phyloP scores from a whole-genome alignment of 1,140 invertebrate genomes.

The Oscheius sp. region DNA sequence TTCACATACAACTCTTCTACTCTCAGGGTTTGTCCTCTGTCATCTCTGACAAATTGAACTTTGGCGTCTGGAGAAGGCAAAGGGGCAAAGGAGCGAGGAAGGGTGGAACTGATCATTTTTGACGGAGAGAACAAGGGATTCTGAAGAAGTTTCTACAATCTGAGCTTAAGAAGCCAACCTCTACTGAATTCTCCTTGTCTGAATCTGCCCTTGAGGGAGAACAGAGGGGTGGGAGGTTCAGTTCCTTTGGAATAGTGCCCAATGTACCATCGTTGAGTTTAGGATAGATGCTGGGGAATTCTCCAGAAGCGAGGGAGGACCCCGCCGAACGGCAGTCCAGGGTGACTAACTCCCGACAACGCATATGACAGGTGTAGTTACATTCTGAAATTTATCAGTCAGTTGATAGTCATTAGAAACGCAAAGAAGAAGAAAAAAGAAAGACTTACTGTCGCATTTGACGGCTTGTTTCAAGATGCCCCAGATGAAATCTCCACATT shows the following conservation, averaged over 20 bases:
- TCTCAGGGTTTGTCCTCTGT: constrained; percentile 28
- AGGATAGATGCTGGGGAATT: constrained; percentile 25
- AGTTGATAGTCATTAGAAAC: not conserved
- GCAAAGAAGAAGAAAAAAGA: not conserved
- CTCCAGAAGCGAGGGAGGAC: constrained; percentile 13
- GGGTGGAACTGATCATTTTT: not conserved
- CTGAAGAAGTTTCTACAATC: not conserved
- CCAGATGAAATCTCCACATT: constrained; percentile 66
- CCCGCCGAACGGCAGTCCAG: constrained; percentile 62
- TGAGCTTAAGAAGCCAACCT: not conserved
- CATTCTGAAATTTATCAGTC: constrained; percentile 62
- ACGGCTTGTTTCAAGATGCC: constrained; percentile 63
- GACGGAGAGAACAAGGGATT: constrained; percentile 10
- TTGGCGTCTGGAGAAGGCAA: not conserved
- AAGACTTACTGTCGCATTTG: constrained; percentile 60
- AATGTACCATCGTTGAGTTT: constrained; percentile 20
- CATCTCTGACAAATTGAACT: not conserved
- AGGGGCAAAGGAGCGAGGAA: constrained; percentile 29
- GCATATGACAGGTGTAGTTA: constrained; percentile 66
- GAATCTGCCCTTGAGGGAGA: not conserved
- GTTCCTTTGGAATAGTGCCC: constrained; percentile 33
- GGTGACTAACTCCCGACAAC: constrained; percentile 64
- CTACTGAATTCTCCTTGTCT: constrained; percentile 1
- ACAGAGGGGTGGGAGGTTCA: not conserved
- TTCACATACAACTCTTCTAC: constrained; percentile 45